These are phyloP conservation scores for Cochlearius cochlearius DNA, from an alignment of 2,113 vertebrate genomes.

Conservation along the genomic window DNA sequence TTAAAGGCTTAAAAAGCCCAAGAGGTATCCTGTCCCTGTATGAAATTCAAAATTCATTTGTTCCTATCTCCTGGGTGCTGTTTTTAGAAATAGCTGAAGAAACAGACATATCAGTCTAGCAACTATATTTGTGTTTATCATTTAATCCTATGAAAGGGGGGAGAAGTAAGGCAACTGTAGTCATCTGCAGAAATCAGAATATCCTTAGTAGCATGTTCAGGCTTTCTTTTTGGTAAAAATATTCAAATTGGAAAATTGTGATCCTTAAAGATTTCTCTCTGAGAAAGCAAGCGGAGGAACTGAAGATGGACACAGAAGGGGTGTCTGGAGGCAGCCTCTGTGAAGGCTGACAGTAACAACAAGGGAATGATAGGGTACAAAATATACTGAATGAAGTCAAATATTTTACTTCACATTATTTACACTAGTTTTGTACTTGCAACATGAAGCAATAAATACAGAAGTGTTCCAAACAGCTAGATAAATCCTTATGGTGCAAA, in stretches of 20 bases:
- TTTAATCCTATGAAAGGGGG: background rate
- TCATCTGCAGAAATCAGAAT: background rate
- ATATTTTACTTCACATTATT: background rate
- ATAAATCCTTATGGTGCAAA: background rate
- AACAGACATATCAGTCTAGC: background rate
- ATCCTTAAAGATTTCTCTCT: background rate
- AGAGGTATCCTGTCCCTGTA: background rate
- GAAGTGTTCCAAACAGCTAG: background rate
- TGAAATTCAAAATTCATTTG: background rate
- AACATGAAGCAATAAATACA: background rate
- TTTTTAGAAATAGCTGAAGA: constrained; percentile 21
- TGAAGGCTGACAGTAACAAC: background rate
- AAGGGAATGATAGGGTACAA: background rate
- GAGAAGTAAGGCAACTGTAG: background rate
- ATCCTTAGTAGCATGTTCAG: background rate
- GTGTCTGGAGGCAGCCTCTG: background rate
- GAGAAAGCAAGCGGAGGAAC: background rate
- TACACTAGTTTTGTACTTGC: background rate
- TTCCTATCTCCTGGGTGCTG: background rate
- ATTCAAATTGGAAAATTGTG: background rate
- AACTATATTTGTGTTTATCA: background rate
- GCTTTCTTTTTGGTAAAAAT: background rate
- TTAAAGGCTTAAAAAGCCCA: constrained; percentile 30
- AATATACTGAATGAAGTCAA: background rate
- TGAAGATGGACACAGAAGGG: background rate